These are phyloP conservation scores for Phengaris alcon DNA, from an alignment of 2,888 invertebrate genomes.

Conservation along the genomic window DNA sequence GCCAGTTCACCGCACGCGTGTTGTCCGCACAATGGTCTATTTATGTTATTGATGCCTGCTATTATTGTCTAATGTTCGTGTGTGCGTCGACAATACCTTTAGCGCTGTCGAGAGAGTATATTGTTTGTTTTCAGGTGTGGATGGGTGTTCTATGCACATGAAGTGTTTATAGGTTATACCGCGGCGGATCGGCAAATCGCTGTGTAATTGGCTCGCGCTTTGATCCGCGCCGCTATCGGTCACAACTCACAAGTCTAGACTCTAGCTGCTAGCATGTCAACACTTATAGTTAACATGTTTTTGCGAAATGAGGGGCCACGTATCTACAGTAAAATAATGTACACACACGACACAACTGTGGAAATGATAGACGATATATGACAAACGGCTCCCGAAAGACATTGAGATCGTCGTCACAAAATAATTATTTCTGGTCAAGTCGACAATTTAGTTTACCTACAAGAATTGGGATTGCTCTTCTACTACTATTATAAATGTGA, in stretches of 20 bases:
- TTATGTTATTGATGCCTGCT: neutral
- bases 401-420: no score
- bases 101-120: neutral
- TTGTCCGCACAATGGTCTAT: conserved; percentile 2
- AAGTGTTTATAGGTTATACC: neutral
- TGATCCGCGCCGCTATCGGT: conserved; percentile 3
- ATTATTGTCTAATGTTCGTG: neutral
- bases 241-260: neutral
- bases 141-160: neutral
- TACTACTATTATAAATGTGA: no score
- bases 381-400: no score
- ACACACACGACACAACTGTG: no score
- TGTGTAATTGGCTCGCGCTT: conserved; percentile 1
- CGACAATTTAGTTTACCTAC: no score
- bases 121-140: neutral
- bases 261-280: neutral
- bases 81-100: neutral
- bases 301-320: no score
- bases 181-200: conserved; percentile 6
- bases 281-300: neutral
- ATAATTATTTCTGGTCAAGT: no score
- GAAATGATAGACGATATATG: no score
- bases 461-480: no score
- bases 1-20: neutral
- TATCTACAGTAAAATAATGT: no score